phyloP scores from a whole-genome alignment of 2,797 vertebrate genomes.

The Crax fasciolata region DNA sequence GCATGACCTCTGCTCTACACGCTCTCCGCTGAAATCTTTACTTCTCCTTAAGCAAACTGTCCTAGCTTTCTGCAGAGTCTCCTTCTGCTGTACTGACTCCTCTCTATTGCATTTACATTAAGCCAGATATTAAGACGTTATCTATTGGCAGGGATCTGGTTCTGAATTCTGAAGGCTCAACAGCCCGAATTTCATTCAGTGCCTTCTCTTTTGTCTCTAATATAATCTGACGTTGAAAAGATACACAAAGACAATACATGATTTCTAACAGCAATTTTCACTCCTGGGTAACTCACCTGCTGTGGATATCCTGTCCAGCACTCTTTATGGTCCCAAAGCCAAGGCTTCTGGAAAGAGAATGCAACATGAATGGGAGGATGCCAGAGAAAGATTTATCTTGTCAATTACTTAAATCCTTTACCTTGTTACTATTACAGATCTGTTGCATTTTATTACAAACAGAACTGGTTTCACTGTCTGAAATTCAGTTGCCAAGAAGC shows the following conservation, averaged over 20 bases:
- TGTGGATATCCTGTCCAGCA: conserved; percentile 92
- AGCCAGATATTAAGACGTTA: not conserved
- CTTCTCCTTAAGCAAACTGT: not conserved
- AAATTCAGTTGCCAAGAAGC: not conserved
- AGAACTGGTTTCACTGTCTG: not conserved
- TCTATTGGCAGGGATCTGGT: not conserved
- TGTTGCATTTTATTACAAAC: not conserved
- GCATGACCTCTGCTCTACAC: not conserved
- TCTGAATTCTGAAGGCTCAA: not conserved
- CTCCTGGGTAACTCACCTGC: conserved; percentile 85
- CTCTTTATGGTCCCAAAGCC: conserved; percentile 90
- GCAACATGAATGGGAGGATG: not conserved
- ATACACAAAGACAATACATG: not conserved
- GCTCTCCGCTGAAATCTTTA: not conserved
- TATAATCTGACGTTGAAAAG: not conserved
- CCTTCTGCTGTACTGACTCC: not conserved
- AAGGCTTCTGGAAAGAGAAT: conserved; percentile 87
- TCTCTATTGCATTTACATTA: not conserved
- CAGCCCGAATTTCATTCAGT: not conserved
- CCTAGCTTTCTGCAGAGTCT: not conserved
- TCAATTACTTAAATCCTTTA: not conserved
- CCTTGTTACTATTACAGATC: not conserved
- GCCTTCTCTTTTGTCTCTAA: not conserved
- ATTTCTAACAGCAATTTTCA: not conserved
- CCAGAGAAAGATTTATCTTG: not conserved